Percentiles rank a stretch among this genome's conserved stretches.
Conservation (phyloP, 2,888 invertebrate species). For the Eudasyphora cyanicolor region DNA sequence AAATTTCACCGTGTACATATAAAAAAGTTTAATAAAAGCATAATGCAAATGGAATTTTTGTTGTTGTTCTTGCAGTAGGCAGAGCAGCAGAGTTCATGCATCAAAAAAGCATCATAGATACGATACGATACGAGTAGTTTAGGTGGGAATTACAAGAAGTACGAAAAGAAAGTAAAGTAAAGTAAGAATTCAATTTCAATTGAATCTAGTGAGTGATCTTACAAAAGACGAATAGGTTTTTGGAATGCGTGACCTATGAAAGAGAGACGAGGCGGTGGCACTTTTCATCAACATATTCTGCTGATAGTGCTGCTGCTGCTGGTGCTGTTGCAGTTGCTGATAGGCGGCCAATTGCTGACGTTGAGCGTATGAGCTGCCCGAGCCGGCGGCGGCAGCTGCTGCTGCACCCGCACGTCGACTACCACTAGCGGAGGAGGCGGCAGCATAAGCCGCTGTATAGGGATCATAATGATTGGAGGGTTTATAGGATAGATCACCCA, state of each 20-base stretch:
- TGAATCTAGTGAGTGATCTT: slow-evolving; percentile 72
- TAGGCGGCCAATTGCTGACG: slow-evolving; percentile 64
- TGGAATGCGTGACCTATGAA: slow-evolving; percentile 81
- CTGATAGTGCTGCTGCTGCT: slow-evolving; percentile 69
- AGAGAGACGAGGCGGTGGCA: slow-evolving; percentile 81
- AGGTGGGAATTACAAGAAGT: not conserved
- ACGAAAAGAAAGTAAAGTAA: not conserved
- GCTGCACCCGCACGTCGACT: slow-evolving; percentile 68
- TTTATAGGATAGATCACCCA: slow-evolving; percentile 63
- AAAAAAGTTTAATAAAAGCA: not conserved
- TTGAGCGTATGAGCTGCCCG: slow-evolving; percentile 48
- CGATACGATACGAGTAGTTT: not conserved
- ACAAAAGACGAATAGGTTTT: slow-evolving; percentile 80
- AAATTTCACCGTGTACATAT: too few species aligned
- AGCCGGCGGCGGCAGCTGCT: slow-evolving; percentile 62
- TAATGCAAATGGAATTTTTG: not conserved
- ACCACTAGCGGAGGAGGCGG: slow-evolving; percentile 65
- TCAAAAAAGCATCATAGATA: not conserved
- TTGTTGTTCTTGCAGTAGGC: not conserved
- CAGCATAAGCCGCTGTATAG: slow-evolving; percentile 68
- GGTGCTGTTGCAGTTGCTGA: too few species aligned
- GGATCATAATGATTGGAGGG: slow-evolving; percentile 73
- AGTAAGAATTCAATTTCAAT: slow-evolving; percentile 32
- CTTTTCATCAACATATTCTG: slow-evolving; percentile 75
- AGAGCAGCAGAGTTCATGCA: not conserved